These are phyloP conservation scores for Adineta ricciae DNA, from an alignment of 2,888 invertebrate species.

Conservation along the genomic window DNA sequence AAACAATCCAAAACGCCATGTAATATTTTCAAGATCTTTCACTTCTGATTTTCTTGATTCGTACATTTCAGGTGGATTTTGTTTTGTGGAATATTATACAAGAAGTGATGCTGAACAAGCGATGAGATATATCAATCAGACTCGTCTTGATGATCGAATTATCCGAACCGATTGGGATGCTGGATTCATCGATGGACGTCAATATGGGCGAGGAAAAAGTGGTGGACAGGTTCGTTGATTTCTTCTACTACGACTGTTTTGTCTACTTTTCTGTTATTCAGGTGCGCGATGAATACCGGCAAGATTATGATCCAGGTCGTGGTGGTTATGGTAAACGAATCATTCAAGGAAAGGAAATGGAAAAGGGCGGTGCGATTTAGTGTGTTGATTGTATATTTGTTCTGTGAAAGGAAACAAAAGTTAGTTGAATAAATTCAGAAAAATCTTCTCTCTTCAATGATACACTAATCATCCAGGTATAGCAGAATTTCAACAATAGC, in stretches of 20 bases:
- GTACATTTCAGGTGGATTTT: slow-evolving; percentile 65
- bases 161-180: slow-evolving; percentile 98
- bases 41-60: background rate
- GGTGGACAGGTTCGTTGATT: slow-evolving; percentile 82
- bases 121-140: slow-evolving; percentile 79
- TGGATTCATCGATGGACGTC: slow-evolving; percentile 92
- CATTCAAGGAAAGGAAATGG: background rate
- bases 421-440: background rate
- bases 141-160: slow-evolving; percentile 85
- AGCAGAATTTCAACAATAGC: no score
- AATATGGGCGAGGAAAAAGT: slow-evolving; percentile 91
- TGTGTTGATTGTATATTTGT: background rate
- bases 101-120: slow-evolving; percentile 55
- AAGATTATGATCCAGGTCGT: slow-evolving; percentile 87
- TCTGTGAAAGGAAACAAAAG: background rate
- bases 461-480: no score
- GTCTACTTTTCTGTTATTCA: slow-evolving; percentile 54
- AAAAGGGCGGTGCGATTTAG: background rate
- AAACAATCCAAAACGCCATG: slow-evolving; percentile 96
- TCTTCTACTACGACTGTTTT: no score
- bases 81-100: slow-evolving; percentile 73
- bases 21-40: slow-evolving; percentile 36
- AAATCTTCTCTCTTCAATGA: no score
- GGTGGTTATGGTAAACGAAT: slow-evolving; percentile 82
- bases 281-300: slow-evolving; percentile 82